Conservation (phyloP, 2,888 invertebrate species). For the Brachyptera putata region DNA sequence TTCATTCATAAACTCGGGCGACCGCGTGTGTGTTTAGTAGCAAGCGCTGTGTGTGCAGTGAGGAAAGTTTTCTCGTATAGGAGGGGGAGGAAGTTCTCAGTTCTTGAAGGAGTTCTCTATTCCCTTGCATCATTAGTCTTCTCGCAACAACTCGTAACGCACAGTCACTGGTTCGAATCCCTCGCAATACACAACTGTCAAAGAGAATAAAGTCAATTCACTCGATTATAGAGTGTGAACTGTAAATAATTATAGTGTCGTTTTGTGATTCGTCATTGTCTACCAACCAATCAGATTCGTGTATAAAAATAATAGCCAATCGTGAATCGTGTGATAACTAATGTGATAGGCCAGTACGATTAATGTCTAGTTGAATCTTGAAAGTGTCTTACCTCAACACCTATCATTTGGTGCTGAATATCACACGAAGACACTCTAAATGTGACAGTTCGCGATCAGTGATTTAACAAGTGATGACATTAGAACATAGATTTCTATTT, state of each 20-base stretch:
- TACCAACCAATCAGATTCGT: not conserved
- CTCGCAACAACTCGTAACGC: not conserved
- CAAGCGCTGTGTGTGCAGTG: not conserved
- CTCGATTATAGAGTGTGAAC: too few species aligned
- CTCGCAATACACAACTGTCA: too few species aligned
- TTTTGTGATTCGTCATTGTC: conserved; percentile 2
- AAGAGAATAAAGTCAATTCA: too few species aligned
- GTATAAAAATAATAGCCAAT: conserved; percentile 9
- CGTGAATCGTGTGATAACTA: not conserved
- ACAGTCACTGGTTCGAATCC: too few species aligned
- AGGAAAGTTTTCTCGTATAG: too few species aligned
- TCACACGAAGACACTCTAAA: too few species aligned
- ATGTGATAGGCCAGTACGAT: not conserved
- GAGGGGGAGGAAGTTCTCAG: conserved; percentile 2
- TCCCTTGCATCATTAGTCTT: conserved; percentile 18
- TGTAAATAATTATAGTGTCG: not conserved
- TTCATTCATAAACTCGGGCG: conserved; percentile 32
- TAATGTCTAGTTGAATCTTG: not conserved
- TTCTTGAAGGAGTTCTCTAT: conserved; percentile 4
- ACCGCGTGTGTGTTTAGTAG: conserved; percentile 5
- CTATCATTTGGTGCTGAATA: too few species aligned
- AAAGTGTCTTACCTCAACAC: too few species aligned
- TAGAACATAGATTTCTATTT: too few species aligned
- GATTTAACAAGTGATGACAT: too few species aligned
- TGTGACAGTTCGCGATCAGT: too few species aligned